Evolutionary conservation across 2,113 vertebrate species (phyloP).

Genomic region (Ptyas mucosa): DNA sequence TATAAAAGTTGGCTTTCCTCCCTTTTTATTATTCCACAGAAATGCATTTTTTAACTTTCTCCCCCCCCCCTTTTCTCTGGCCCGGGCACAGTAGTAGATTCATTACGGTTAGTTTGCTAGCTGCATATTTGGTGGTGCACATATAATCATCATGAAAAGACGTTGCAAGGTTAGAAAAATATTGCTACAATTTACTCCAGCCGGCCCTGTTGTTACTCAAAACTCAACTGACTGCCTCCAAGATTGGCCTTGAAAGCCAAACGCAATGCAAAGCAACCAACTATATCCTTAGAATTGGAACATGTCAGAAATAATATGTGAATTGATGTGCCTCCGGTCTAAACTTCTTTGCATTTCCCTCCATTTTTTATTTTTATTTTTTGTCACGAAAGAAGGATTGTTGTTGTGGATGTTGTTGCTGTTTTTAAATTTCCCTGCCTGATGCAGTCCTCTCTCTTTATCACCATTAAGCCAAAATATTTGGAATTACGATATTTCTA

Average conservation of each 20-base stretch:
- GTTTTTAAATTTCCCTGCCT: background rate
- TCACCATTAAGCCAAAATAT: background rate
- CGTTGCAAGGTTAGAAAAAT: conserved; percentile 14
- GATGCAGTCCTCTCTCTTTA: background rate
- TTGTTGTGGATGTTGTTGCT: background rate
- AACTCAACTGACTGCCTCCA: conserved; percentile 17
- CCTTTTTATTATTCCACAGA: background rate
- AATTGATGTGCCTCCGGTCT: conserved; percentile 37
- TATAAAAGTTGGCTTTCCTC: background rate
- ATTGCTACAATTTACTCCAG: conserved; percentile 20
- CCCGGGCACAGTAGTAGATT: background rate
- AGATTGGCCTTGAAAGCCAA: conserved; percentile 42
- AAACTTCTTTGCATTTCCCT: background rate
- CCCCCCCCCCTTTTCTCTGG: background rate
- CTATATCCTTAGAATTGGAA: conserved; percentile 29
- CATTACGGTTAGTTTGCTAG: background rate
- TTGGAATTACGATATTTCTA: background rate
- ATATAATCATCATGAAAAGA: background rate
- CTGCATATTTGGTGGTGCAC: conserved; percentile 21
- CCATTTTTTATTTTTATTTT: background rate
- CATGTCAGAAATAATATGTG: conserved; percentile 38
- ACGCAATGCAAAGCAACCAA: conserved; percentile 23
- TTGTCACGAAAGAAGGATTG: background rate
- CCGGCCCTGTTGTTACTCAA: conserved; percentile 4
- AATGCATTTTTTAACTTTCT: background rate